Percentiles rank a stretch among this genome's conserved stretches.
Conservation (phyloP, 2,113 vertebrate species). For the Phycodurus eques region DNA sequence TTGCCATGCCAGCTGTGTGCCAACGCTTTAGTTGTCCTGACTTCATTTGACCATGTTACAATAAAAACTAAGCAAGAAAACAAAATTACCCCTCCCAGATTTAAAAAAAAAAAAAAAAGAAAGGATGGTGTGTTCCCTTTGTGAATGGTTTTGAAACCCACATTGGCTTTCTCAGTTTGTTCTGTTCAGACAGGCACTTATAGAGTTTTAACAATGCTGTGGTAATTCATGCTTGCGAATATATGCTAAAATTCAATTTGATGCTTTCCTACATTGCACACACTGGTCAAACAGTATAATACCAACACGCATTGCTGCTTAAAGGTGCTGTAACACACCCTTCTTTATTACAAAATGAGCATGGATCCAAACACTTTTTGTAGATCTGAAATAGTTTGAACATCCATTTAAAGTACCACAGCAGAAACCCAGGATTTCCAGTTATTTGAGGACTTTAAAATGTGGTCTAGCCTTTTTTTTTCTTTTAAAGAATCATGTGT, state of each 20-base stretch:
- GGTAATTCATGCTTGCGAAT: slow-evolving; percentile 66
- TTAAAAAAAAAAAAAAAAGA: not conserved
- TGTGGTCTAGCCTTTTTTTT: not conserved
- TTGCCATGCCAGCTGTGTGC: slow-evolving; percentile 25
- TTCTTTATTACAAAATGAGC: slow-evolving; percentile 61
- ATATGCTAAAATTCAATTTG: slow-evolving; percentile 57
- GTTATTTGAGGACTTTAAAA: not conserved
- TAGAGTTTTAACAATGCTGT: slow-evolving; percentile 47
- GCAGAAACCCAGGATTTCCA: slow-evolving; percentile 16
- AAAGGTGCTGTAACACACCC: slow-evolving; percentile 36
- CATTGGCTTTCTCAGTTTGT: slow-evolving; percentile 46
- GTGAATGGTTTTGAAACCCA: slow-evolving; percentile 46
- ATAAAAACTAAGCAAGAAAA: slow-evolving; percentile 10
- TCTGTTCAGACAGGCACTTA: slow-evolving; percentile 32
- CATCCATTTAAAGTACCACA: slow-evolving; percentile 30
- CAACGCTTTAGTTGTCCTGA: slow-evolving; percentile 33
- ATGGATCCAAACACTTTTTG: not conserved
- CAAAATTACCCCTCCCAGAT: not conserved
- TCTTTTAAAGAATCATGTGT: not conserved
- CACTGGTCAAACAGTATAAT: not conserved
- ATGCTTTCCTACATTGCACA: slow-evolving; percentile 19
- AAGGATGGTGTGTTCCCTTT: slow-evolving; percentile 40
- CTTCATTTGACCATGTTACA: slow-evolving; percentile 30
- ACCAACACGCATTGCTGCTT: not conserved
- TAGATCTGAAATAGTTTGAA: slow-evolving; percentile 21